Evolutionary conservation across 2,888 invertebrate species (phyloP), one percentile per base, ranked within the genome.

Genomic region (Sesia apiformis): DNA sequence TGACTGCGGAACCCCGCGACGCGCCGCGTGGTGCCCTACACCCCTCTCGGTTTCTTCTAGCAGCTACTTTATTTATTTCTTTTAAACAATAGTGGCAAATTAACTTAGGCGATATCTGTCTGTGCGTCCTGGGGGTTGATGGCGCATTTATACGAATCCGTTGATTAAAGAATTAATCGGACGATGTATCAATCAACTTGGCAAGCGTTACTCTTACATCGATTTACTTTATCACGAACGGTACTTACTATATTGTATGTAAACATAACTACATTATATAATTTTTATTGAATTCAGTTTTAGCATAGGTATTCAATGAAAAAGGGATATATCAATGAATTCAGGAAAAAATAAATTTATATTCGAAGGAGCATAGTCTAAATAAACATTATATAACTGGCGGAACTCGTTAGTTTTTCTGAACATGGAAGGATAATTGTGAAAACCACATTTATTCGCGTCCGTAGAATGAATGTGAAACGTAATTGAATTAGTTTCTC

Each of bases 401-500:
- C 23, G 23, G 23, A 23, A 23, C 23, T 23, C 23, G 23, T 83
- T 82, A 79, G 78, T 74, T 74, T 70, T 63, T 63, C 70, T 67
- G 76, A 72, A 72, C 72, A 74, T 65, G 65, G 71, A 49, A 57
- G 49, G 73, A 80, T 83, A 84, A 86, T 84, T 86, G 83, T 79
- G 77, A 82, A 80, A 84, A 84, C 80, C 80, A 65, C 80, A 78
- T 84, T 84, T 75, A 77, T 77, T 63, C 75, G 67, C 67, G 75
- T 77, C 74, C 76, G 70, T 67, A 70, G 66, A 71, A 75, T 72
- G 78, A 69, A 78, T 82, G 76, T 82, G 76, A 80, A 83, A 78
- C 70, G 70, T 81, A 85, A 87, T 84, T 75, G 72, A 81, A 76
- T 86, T 85, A 84, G 46, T 46, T 46, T 46, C 23, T 46, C 46